phyloP scores from a whole-genome alignment of 2,113 vertebrate genomes.

The Abramis brama region DNA sequence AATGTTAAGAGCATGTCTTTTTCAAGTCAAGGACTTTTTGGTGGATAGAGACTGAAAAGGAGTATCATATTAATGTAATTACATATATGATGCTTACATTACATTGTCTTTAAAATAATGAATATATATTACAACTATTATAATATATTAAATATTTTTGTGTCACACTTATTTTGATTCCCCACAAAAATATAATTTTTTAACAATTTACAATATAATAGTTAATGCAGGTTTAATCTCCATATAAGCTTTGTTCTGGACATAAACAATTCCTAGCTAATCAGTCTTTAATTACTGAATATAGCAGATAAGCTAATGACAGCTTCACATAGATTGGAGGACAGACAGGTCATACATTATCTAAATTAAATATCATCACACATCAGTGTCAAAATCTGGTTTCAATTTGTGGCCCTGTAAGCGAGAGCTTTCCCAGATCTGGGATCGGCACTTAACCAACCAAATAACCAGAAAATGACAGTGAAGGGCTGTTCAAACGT shows the following conservation, averaged over 20 bases:
- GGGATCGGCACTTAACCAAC: constrained; percentile 51
- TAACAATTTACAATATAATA: background rate
- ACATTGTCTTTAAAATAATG: too few relatives aligned
- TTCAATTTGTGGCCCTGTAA: constrained; percentile 52
- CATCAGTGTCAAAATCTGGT: constrained; percentile 50
- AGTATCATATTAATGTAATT: too few relatives aligned
- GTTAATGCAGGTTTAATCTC: background rate
- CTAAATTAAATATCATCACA: constrained; percentile 43
- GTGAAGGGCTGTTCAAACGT: constrained; percentile 41
- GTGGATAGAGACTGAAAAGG: too few relatives aligned
- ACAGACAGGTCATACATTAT: constrained; percentile 33
- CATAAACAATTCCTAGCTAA: background rate
- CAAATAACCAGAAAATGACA: constrained; percentile 55
- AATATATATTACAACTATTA: background rate
- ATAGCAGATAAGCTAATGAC: background rate
- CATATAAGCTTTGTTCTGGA: background rate
- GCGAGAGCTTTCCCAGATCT: constrained; percentile 24
- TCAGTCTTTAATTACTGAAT: background rate
- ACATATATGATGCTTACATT: too few relatives aligned
- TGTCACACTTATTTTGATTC: background rate
- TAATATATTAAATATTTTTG: background rate
- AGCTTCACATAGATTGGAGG: background rate
- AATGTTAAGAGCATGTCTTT: background rate
- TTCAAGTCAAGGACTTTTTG: background rate
- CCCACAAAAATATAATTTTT: background rate